These are phyloP conservation scores for Scaptomyza montana DNA, from an alignment of 1,140 invertebrate species.

Conservation along the genomic window DNA sequence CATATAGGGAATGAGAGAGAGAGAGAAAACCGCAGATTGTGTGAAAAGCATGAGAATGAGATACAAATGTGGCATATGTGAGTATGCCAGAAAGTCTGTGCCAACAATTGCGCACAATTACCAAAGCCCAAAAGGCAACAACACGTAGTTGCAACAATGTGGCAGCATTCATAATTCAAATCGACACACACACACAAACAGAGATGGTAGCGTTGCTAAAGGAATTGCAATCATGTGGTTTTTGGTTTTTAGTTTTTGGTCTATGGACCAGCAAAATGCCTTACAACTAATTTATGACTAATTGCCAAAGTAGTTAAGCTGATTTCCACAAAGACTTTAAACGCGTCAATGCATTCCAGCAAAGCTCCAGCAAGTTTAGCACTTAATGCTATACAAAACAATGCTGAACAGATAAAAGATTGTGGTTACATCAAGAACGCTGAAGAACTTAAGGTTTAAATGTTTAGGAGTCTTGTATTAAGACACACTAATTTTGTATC, in stretches of 20 bases:
- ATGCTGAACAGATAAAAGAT: too few relatives aligned
- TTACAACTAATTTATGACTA: conserved; percentile 5
- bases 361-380: neutral
- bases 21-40: conserved; percentile 16
- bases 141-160: conserved; percentile 57
- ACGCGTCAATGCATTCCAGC: neutral
- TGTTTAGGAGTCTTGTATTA: too few relatives aligned
- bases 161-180: conserved; percentile 71
- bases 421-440: too few relatives aligned
- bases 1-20: too few relatives aligned
- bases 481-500: too few relatives aligned
- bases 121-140: conserved; percentile 50
- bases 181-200: conserved; percentile 26
- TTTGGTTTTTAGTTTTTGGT: conserved; percentile 38
- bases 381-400: too few relatives aligned
- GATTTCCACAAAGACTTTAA: conserved; percentile 6
- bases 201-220: conserved; percentile 9
- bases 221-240: conserved; percentile 37
- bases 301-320: conserved; percentile 6
- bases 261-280: neutral
- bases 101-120: conserved; percentile 69
- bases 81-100: conserved; percentile 35
- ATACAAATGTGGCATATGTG: conserved; percentile 22
- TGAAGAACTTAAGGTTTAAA: too few relatives aligned
- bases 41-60: conserved; percentile 22